Conservation (phyloP, 2,888 invertebrate genomes). For the Heliconius ismenius region DNA sequence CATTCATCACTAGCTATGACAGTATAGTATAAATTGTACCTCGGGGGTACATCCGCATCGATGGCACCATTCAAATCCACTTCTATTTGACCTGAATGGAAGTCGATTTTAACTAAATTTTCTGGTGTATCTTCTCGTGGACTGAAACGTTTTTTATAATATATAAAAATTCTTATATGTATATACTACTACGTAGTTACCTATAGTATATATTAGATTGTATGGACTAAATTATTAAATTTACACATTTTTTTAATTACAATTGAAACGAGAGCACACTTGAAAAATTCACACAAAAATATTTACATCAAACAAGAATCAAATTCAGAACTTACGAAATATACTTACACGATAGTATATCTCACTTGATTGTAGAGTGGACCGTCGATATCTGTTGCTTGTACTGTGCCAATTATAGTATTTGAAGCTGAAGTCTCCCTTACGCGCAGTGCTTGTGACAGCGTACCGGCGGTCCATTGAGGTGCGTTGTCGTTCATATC, state of each 20-base stretch:
- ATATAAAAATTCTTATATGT: not conserved
- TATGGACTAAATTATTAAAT: too few relatives aligned
- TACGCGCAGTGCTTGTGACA: slow-evolving; percentile 69
- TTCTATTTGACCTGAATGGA: slow-evolving; percentile 75
- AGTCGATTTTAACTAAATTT: slow-evolving; percentile 77
- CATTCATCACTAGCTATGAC: slow-evolving; percentile 80
- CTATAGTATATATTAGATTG: not conserved
- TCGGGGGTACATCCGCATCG: slow-evolving; percentile 80
- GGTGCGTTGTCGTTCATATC: slow-evolving; percentile 86
- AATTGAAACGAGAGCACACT: too few relatives aligned
- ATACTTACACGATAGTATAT: slow-evolving; percentile 79
- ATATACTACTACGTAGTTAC: not conserved
- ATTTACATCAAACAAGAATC: not conserved
- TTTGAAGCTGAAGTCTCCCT: slow-evolving; percentile 76
- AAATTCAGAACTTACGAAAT: not conserved
- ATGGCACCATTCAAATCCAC: slow-evolving; percentile 72
- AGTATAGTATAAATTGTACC: slow-evolving; percentile 75
- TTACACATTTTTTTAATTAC: not conserved
- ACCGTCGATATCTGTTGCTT: slow-evolving; percentile 84
- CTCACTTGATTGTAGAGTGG: slow-evolving; percentile 81
- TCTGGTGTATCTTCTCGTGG: slow-evolving; percentile 66
- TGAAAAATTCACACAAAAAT: not conserved
- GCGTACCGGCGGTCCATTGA: slow-evolving; percentile 71
- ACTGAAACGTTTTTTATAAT: slow-evolving; percentile 52
- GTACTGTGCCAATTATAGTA: slow-evolving; percentile 81